phyloP scores from a whole-genome alignment of 2,113 vertebrate genomes.

The Furnarius figulus region DNA sequence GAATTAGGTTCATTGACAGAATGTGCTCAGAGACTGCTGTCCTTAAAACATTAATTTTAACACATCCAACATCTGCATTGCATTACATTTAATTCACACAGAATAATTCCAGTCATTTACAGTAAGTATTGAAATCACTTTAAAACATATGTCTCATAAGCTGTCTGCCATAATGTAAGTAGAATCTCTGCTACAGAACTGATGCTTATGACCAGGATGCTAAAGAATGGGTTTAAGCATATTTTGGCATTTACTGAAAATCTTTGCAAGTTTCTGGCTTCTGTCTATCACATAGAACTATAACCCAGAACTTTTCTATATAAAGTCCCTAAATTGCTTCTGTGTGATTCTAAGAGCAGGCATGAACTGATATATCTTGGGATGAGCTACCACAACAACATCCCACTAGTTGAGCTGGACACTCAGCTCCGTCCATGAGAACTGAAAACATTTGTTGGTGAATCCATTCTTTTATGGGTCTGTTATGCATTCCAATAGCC shows the following conservation, averaged over 20 bases:
- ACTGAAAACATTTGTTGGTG: neutral
- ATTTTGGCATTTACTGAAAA: neutral
- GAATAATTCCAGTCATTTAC: conserved; percentile 32
- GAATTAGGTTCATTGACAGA: neutral
- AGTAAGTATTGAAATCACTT: conserved; percentile 39
- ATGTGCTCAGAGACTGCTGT: neutral
- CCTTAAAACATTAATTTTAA: conserved; percentile 14
- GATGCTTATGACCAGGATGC: neutral
- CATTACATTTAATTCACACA: conserved; percentile 20
- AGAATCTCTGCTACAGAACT: neutral
- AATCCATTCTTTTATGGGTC: neutral
- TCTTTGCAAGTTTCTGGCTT: neutral
- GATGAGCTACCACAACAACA: neutral
- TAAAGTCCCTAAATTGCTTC: neutral
- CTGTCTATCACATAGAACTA: neutral
- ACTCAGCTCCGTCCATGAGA: neutral
- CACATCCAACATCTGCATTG: conserved; percentile 10
- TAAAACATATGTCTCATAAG: conserved; percentile 37
- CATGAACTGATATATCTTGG: neutral
- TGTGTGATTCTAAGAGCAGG: neutral
- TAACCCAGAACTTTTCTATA: neutral
- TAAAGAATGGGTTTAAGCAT: neutral
- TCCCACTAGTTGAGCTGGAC: neutral
- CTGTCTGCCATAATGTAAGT: neutral
- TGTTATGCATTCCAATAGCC: neutral